Conservation (phyloP, 2,888 invertebrate species). For the Zaprionus lineosus region DNA sequence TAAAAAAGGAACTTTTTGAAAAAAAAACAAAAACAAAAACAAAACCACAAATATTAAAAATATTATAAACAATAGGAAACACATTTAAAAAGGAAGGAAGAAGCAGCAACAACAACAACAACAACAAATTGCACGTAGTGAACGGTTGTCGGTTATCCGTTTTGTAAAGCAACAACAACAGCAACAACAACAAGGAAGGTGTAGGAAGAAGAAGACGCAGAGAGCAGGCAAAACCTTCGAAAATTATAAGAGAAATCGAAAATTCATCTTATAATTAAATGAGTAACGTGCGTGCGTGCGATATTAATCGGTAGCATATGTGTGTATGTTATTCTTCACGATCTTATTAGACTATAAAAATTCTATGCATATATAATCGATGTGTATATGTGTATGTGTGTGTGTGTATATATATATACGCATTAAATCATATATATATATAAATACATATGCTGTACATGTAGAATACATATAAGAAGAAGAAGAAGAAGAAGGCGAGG, state of each 20-base stretch:
- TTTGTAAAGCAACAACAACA: constrained; percentile 33
- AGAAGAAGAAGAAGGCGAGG: constrained; percentile 41
- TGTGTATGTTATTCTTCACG: constrained; percentile 54
- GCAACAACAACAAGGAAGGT: constrained; percentile 17
- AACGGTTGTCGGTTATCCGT: constrained; percentile 68
- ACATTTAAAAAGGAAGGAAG: constrained; percentile 38
- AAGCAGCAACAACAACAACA: constrained; percentile 28
- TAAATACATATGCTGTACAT: constrained; percentile 19
- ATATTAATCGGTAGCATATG: constrained; percentile 27
- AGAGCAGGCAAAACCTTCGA: constrained; percentile 47
- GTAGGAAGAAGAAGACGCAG: neutral
- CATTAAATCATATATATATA: constrained; percentile 29
- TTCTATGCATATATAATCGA: constrained; percentile 36
- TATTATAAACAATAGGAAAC: constrained; percentile 60
- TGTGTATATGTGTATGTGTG: constrained; percentile 26
- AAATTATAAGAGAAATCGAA: constrained; percentile 52
- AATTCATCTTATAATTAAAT: constrained; percentile 58
- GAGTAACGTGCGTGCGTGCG: neutral
- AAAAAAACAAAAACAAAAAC: constrained; percentile 43
- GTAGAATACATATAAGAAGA: constrained; percentile 14
- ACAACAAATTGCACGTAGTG: constrained; percentile 73
- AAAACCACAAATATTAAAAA: constrained; percentile 70
- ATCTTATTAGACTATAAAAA: constrained; percentile 62
- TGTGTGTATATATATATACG: constrained; percentile 14
- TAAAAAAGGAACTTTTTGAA: constrained; percentile 70